These are phyloP conservation scores for Eupithecia tripunctaria DNA, from an alignment of 2,888 invertebrate genomes.

Conservation along the genomic window DNA sequence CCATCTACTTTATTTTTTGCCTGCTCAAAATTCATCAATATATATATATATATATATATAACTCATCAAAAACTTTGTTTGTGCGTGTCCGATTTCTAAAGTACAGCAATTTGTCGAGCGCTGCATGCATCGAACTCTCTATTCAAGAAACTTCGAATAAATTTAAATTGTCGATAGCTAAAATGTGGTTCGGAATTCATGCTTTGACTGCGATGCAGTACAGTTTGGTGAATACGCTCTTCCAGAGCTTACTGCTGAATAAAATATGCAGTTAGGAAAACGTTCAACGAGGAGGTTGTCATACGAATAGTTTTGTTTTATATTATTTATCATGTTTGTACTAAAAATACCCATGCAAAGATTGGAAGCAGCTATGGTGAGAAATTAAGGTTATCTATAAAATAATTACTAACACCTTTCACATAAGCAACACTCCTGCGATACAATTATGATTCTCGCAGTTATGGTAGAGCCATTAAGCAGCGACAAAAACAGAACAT, in stretches of 20 bases:
- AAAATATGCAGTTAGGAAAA: slow-evolving; percentile 13
- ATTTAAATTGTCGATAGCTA: slow-evolving; percentile 37
- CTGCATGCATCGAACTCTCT: slow-evolving; percentile 18
- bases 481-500: slow-evolving; percentile 74
- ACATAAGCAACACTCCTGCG: slow-evolving; percentile 12
- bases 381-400: background rate
- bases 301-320: background rate
- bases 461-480: slow-evolving; percentile 60
- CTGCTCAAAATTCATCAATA: background rate
- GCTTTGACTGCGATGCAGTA: slow-evolving; percentile 31
- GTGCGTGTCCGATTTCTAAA: background rate
- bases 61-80: background rate
- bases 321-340: background rate
- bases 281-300: slow-evolving; percentile 4
- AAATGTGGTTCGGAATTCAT: slow-evolving; percentile 31
- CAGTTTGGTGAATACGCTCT: slow-evolving; percentile 24
- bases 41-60: too few relatives aligned
- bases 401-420: background rate
- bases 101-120: background rate
- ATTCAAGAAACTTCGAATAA: slow-evolving; percentile 27
- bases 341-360: background rate
- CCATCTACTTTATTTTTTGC: background rate
- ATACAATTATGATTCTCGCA: slow-evolving; percentile 34
- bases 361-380: background rate
- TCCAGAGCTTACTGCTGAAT: slow-evolving; percentile 20